These are phyloP conservation scores for Drosophila sproati DNA, from an alignment of 1,140 invertebrate genomes.

Conservation along the genomic window DNA sequence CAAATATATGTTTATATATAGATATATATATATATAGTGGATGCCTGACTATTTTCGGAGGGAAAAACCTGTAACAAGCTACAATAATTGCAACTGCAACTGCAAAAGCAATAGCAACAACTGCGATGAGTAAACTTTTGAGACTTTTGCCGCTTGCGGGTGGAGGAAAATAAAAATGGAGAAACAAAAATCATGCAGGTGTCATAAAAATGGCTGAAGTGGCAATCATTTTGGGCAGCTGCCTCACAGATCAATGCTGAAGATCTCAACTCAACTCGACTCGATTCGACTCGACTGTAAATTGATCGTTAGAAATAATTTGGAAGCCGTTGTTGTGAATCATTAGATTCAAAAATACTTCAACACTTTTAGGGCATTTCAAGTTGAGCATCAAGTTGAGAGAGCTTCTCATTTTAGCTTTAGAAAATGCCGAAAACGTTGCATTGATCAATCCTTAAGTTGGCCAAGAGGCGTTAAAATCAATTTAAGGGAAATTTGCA, in stretches of 20 bases:
- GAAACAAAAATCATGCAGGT: constrained; percentile 69
- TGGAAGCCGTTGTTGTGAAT: background rate
- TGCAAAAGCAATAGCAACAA: constrained; percentile 15
- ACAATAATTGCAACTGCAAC: constrained; percentile 70
- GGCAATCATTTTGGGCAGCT: constrained; percentile 47
- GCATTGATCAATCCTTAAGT: too few species aligned
- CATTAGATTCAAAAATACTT: background rate
- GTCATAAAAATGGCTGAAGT: constrained; percentile 65
- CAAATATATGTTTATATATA: constrained; percentile 47
- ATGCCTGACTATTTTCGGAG: constrained; percentile 46
- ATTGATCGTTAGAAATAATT: constrained; percentile 39
- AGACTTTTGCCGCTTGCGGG: constrained; percentile 50
- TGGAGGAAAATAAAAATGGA: constrained; percentile 37
- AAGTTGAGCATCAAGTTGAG: background rate
- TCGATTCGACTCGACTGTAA: background rate
- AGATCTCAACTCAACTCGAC: constrained; percentile 21
- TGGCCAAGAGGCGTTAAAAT: too few species aligned
- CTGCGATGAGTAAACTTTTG: constrained; percentile 42
- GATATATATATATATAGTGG: constrained; percentile 25
- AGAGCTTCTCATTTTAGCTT: background rate
- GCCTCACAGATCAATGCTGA: constrained; percentile 15
- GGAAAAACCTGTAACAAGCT: constrained; percentile 74
- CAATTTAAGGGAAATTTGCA: too few species aligned
- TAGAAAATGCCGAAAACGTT: background rate
- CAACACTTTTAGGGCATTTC: background rate